Percentiles rank a stretch among this genome's conserved stretches.
These are phyloP conservation scores for Thryonomys swinderianus DNA, from an alignment of 2,113 vertebrate species.

Conservation along the genomic window DNA sequence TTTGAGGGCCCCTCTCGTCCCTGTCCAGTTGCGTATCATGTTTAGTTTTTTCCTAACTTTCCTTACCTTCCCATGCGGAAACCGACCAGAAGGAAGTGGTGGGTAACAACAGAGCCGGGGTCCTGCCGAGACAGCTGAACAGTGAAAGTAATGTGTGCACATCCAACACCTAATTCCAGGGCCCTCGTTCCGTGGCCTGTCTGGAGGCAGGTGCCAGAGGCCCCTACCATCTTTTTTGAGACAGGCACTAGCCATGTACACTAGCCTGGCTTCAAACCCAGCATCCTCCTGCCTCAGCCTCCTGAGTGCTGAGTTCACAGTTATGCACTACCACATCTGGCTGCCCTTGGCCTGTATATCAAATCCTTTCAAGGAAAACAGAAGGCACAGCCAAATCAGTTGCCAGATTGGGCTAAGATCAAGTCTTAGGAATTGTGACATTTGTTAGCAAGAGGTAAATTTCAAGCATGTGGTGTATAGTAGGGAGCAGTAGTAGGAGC, in stretches of 20 bases:
- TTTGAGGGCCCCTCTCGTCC: background rate
- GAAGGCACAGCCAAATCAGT: background rate
- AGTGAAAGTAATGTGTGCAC: background rate
- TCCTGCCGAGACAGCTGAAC: background rate
- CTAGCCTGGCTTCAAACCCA: background rate
- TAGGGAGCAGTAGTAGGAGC: background rate
- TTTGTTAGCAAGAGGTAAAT: constrained; percentile 3
- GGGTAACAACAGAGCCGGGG: background rate
- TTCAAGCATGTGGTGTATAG: background rate
- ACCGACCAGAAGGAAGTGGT: background rate
- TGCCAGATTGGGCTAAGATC: background rate
- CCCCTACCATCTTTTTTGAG: background rate
- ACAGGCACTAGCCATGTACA: background rate
- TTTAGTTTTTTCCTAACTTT: constrained; percentile 43
- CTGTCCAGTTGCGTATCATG: background rate
- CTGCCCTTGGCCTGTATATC: background rate
- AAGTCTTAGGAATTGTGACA: background rate
- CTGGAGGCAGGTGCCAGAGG: background rate
- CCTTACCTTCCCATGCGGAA: background rate
- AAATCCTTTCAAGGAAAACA: constrained; percentile 33
- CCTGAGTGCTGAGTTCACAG: background rate
- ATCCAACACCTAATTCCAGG: background rate
- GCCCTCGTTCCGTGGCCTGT: background rate
- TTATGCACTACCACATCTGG: background rate
- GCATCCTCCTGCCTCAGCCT: background rate